Conservation (phyloP, 1,140 invertebrate genomes). For the Gyrodactylus salaris region DNA sequence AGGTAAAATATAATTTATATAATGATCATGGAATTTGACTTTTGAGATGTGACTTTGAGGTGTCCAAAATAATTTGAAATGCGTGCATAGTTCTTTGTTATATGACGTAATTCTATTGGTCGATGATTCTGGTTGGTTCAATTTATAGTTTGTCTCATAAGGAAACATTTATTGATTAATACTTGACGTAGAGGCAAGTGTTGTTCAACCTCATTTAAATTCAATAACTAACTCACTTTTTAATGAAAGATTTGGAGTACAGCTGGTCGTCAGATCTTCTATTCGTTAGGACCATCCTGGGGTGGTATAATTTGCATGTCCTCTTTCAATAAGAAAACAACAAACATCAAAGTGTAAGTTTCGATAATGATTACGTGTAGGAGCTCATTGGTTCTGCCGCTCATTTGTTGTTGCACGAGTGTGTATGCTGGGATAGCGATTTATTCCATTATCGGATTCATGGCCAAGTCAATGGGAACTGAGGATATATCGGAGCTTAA, state of each 20-base stretch:
- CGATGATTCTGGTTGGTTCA: no score
- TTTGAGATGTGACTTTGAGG: no score
- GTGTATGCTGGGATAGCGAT: conserved; percentile 10
- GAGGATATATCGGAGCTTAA: background rate
- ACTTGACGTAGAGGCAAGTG: no score
- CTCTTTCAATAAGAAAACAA: conserved; percentile 7
- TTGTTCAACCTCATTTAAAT: background rate
- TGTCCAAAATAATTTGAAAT: no score
- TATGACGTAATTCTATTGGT: no score
- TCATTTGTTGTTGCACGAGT: conserved; percentile 9
- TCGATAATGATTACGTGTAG: conserved; percentile 1
- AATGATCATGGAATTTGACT: no score
- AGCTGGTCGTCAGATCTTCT: conserved; percentile 34
- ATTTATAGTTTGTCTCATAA: no score
- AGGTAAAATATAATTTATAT: no score
- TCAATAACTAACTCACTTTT: background rate
- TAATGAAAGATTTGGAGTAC: background rate
- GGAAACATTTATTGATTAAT: no score
- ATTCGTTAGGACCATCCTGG: conserved; percentile 29
- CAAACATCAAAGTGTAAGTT: background rate
- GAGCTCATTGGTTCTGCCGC: conserved; percentile 8
- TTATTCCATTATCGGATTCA: conserved; percentile 10
- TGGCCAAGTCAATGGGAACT: conserved; percentile 8
- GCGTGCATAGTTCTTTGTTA: no score
- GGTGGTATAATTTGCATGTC: conserved; percentile 10